Conservation (phyloP, 2,888 invertebrate species). For the Pterostichus madidus region DNA sequence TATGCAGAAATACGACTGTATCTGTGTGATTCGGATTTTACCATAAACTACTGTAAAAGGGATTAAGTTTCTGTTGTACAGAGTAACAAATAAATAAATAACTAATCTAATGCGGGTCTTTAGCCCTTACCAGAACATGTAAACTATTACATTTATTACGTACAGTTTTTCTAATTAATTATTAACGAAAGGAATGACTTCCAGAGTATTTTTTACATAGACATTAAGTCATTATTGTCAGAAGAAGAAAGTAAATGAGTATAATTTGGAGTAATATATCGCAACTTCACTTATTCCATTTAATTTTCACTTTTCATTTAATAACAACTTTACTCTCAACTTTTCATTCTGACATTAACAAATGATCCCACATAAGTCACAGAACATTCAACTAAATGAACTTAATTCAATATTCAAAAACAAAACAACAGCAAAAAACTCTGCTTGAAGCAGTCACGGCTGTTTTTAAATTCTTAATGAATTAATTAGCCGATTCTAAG, state of each 20-base stretch:
- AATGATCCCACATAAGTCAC: constrained; percentile 29
- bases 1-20: too few relatives aligned
- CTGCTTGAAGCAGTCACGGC: constrained; percentile 7
- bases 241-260: too few relatives aligned
- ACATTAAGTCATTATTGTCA: too few relatives aligned
- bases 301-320: constrained; percentile 38
- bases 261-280: background rate
- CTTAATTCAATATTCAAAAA: constrained; percentile 47
- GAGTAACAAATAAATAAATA: too few relatives aligned
- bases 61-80: too few relatives aligned
- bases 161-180: too few relatives aligned
- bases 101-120: background rate
- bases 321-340: constrained; percentile 27
- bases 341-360: constrained; percentile 15
- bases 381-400: constrained; percentile 18
- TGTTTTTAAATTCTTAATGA: constrained; percentile 43
- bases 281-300: background rate
- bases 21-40: too few relatives aligned
- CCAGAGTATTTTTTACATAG: too few relatives aligned
- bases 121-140: too few relatives aligned
- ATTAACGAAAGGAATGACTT: too few relatives aligned
- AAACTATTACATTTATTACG: too few relatives aligned
- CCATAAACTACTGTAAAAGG: too few relatives aligned
- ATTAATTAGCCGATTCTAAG: constrained; percentile 56
- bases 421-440: constrained; percentile 20